Evolutionary conservation across 2,797 vertebrate species (phyloP).

Genomic region (Urophycis tenuis): DNA sequence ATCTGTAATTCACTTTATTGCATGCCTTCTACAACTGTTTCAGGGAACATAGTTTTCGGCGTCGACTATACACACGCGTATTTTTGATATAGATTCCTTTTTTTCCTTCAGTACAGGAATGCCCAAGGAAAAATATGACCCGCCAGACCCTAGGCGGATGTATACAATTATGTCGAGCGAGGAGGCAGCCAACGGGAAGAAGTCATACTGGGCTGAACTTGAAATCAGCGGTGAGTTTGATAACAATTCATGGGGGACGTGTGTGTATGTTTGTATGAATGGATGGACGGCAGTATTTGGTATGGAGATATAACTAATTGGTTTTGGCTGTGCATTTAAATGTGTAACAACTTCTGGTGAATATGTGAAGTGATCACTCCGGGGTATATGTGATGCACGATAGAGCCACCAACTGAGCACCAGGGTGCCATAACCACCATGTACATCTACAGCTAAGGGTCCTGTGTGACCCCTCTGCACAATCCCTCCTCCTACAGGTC

Average conservation of each 20-base stretch:
- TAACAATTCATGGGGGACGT: neutral
- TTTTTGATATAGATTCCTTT: neutral
- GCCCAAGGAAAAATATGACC: conserved; percentile 99
- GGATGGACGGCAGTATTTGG: too few relatives aligned
- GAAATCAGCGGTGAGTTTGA: conserved; percentile 91
- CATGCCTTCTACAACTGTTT: neutral
- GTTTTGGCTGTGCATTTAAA: neutral
- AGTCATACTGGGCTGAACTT: conserved; percentile 97
- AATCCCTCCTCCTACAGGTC: conserved; percentile 66
- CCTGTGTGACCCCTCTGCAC: neutral
- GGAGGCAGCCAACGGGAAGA: conserved; percentile 95
- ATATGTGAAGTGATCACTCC: too few relatives aligned
- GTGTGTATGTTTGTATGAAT: neutral
- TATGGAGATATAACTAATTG: neutral
- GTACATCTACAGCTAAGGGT: neutral
- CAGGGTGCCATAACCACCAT: too few relatives aligned
- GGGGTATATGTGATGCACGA: too few relatives aligned
- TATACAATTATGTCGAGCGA: conserved; percentile 99
- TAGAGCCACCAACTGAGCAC: too few relatives aligned
- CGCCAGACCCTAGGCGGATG: conserved; percentile 98
- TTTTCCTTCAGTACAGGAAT: conserved; percentile 80
- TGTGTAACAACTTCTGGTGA: too few relatives aligned
- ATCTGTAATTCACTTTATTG: neutral
- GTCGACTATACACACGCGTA: neutral
- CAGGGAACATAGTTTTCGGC: neutral